Evolutionary conservation across 37 sponge, comb jelly and placozoan genomes (phyloP).

Genomic region (Tethya wilhelma): DNA sequence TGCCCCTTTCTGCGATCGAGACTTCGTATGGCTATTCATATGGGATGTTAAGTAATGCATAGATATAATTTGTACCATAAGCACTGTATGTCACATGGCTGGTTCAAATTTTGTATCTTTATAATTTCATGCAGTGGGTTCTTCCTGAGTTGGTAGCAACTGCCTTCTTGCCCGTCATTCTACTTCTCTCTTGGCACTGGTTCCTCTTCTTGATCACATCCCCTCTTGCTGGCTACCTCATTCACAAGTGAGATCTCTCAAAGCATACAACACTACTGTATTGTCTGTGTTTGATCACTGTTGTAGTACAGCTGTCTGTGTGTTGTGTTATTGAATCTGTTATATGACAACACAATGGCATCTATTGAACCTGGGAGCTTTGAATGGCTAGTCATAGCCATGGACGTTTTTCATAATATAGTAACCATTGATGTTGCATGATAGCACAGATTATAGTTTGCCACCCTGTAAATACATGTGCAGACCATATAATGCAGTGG

Average conservation of each 20-base stretch:
- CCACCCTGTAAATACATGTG: too few relatives aligned
- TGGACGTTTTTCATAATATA: too few relatives aligned
- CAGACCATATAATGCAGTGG: background rate
- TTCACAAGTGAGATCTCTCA: conserved; percentile 73
- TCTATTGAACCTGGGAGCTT: too few relatives aligned
- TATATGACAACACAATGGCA: too few relatives aligned
- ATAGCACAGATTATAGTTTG: too few relatives aligned
- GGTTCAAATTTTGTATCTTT: background rate
- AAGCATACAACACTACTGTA: background rate
- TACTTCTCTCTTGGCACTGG: conserved; percentile 82
- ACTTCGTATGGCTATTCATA: too few relatives aligned
- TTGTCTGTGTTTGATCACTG: background rate
- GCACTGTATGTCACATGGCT: background rate
- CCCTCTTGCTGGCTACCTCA: conserved; percentile 59
- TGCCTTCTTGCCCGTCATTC: conserved; percentile 51
- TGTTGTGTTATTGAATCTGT: too few relatives aligned
- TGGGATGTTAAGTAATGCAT: too few relatives aligned
- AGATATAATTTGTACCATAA: background rate
- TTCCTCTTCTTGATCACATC: conserved; percentile 61
- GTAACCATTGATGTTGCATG: too few relatives aligned
- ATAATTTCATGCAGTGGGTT: conserved; percentile 64
- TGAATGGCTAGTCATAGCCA: too few relatives aligned
- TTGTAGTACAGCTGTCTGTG: too few relatives aligned
- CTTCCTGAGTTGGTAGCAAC: conserved; percentile 73
- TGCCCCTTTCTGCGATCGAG: too few relatives aligned